Evolutionary conservation across 2,888 invertebrate species (phyloP).

Genomic region (Meghimatium bilineatum): DNA sequence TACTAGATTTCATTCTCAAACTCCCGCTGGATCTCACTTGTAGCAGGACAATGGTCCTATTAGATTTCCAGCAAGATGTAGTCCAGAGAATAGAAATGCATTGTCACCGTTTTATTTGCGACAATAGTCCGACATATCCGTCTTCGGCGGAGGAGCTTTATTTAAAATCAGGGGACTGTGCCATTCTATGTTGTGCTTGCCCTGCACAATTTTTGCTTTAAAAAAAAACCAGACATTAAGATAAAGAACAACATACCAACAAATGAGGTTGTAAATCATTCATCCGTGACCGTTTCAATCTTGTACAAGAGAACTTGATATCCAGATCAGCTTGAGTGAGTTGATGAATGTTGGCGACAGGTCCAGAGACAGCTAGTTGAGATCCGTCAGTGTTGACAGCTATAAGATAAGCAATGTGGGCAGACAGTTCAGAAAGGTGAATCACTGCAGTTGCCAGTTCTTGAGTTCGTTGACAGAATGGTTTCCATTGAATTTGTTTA

Average conservation of each 20-base stretch:
- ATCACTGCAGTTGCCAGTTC: conserved; percentile 69
- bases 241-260: conserved; percentile 52
- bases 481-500: conserved; percentile 53
- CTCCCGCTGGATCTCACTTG: too few species aligned
- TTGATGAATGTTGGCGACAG: conserved; percentile 71
- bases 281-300: conserved; percentile 64
- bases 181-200: neutral
- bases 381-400: conserved; percentile 63
- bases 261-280: conserved; percentile 69
- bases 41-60: too few species aligned
- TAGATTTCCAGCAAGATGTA: too few species aligned
- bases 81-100: too few species aligned
- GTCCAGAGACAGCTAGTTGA: conserved; percentile 61
- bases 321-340: conserved; percentile 72
- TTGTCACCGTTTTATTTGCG: too few species aligned
- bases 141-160: too few species aligned
- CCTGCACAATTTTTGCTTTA: neutral
- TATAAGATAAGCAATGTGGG: conserved; percentile 71
- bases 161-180: too few species aligned
- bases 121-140: too few species aligned
- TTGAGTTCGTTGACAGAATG: conserved; percentile 64
- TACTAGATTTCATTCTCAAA: too few species aligned
- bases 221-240: neutral
- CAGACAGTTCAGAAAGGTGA: conserved; percentile 70
- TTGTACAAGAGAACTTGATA: conserved; percentile 69